These are phyloP conservation scores for Stichodactyla helianthus DNA, from an alignment of 64 coral and sea anemone species.

Conservation along the genomic window DNA sequence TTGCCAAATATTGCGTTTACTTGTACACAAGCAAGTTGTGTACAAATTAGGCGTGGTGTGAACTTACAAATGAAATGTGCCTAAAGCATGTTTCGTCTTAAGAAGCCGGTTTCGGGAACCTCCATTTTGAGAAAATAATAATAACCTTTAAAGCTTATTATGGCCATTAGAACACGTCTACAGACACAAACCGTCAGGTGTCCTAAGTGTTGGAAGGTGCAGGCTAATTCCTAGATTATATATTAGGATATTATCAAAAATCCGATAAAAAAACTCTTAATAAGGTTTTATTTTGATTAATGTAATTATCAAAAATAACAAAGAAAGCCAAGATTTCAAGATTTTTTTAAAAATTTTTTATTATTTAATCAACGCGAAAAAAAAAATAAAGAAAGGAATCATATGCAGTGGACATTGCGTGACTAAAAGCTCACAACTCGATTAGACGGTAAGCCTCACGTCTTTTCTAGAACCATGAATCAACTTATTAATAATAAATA, in stretches of 20 bases:
- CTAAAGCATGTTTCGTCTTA: not conserved
- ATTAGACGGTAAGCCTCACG: not conserved
- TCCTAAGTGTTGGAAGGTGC: not conserved
- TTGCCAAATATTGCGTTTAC: not conserved
- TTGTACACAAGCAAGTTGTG: not conserved
- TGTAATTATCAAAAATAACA: not conserved
- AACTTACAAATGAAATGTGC: slow-evolving; percentile 7
- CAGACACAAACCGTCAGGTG: not conserved
- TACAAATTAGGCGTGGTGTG: not conserved
- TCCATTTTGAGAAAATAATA: not conserved
- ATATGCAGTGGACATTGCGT: not conserved
- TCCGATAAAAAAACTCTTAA: not conserved
- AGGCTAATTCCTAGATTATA: not conserved
- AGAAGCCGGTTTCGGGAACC: too few species aligned
- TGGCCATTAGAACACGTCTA: not conserved
- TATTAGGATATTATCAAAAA: not conserved
- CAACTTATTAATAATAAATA: not conserved
- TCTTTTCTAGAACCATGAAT: not conserved
- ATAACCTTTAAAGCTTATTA: not conserved
- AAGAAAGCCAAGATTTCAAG: not conserved
- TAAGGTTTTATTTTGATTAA: not conserved
- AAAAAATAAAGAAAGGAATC: not conserved
- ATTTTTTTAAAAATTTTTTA: not conserved
- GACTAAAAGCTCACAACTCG: not conserved
- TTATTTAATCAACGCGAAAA: not conserved